Percentiles rank a stretch among this genome's conserved stretches.
Evolutionary conservation across 2,797 vertebrate genomes (phyloP).

Genomic region (Lerista edwardsae): DNA sequence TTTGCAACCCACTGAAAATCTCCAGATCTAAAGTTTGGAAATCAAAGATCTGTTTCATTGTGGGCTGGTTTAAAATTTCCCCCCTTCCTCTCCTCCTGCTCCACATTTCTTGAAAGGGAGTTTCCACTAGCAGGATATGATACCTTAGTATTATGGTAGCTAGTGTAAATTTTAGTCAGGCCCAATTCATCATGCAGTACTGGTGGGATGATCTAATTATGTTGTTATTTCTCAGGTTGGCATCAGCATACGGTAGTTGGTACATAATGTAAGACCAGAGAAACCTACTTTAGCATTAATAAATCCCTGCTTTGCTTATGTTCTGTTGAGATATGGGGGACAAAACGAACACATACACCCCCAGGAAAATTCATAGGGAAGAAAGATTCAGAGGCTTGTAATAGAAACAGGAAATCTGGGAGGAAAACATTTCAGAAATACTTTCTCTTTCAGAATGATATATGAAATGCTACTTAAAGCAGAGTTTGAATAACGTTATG

Average conservation of each 20-base stretch:
- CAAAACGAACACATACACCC: not conserved
- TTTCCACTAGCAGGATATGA: not conserved
- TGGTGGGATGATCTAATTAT: not conserved
- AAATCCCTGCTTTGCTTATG: not conserved
- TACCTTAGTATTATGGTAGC: not conserved
- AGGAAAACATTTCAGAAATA: not conserved
- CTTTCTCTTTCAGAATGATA: not conserved
- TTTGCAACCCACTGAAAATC: no score
- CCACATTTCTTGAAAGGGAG: not conserved
- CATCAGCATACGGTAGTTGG: not conserved
- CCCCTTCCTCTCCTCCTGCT: not conserved
- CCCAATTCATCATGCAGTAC: not conserved
- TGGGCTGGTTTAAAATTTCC: not conserved
- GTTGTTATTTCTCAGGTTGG: not conserved
- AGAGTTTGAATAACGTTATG: constrained; percentile 4
- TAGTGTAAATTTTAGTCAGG: not conserved
- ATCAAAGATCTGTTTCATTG: not conserved
- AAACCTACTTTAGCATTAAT: not conserved
- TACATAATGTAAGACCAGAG: not conserved
- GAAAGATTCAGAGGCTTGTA: not conserved
- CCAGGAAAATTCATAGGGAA: no score
- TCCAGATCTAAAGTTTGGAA: no score
- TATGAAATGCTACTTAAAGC: not conserved
- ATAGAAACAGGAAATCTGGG: not conserved
- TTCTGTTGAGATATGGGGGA: not conserved